phyloP scores from a whole-genome alignment of 2,113 vertebrate species.

The Phylloscopus trochiloides region DNA sequence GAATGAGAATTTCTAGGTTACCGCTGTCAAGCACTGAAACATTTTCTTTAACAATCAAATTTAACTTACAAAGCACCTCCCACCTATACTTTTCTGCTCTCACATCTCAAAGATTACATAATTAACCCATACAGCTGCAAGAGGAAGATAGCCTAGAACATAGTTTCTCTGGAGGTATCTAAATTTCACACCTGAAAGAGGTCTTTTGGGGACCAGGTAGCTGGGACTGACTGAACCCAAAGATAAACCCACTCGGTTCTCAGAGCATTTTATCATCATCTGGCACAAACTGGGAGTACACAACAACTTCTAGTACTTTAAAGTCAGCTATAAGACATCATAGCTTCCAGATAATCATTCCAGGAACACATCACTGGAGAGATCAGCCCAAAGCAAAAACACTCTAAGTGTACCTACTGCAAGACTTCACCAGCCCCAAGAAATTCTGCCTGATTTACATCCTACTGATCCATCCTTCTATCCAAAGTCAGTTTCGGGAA shows the following conservation, averaged over 20 bases:
- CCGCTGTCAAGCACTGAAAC: neutral
- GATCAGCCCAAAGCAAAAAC: neutral
- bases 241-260: neutral
- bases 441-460: neutral
- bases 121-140: neutral
- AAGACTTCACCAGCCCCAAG: neutral
- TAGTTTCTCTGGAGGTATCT: neutral
- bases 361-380: neutral
- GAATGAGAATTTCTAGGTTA: neutral
- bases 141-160: neutral
- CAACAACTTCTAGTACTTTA: neutral
- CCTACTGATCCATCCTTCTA: neutral
- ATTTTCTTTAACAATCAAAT: neutral
- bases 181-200: neutral
- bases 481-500: neutral
- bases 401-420: neutral
- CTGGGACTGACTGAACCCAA: neutral
- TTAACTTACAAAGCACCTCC: neutral
- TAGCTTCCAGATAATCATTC: neutral
- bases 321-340: neutral
- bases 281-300: neutral
- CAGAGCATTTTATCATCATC: neutral
- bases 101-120: neutral
- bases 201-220: neutral
- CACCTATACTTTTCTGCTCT: neutral